Conservation (phyloP, 2,888 invertebrate genomes). For the Erebia aethiops region DNA sequence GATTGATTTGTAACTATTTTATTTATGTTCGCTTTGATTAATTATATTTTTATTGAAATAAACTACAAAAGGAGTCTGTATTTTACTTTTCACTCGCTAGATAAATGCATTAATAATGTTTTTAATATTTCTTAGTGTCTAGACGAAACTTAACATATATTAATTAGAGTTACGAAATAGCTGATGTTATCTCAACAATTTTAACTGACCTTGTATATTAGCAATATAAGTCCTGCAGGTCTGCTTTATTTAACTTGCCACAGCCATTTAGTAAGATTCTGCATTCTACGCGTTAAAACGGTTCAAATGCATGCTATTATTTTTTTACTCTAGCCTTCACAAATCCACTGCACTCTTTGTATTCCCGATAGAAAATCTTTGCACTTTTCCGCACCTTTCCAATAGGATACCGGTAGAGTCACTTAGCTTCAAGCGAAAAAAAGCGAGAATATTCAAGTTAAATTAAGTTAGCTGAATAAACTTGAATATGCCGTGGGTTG, state of each 20-base stretch:
- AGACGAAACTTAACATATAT: background rate
- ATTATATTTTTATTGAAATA: too few relatives aligned
- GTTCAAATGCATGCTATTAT: background rate
- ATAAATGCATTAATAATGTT: too few relatives aligned
- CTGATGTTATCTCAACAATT: background rate
- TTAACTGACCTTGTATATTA: constrained; percentile 5
- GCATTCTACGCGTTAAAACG: background rate
- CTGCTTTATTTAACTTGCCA: constrained; percentile 9
- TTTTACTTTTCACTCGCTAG: too few relatives aligned
- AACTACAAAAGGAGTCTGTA: too few relatives aligned
- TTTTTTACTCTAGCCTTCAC: background rate
- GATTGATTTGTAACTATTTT: background rate
- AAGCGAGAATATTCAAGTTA: background rate
- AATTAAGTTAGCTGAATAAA: background rate
- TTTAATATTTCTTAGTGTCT: too few relatives aligned
- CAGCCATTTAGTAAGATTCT: background rate
- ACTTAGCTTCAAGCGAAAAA: too few relatives aligned
- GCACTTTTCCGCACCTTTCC: background rate
- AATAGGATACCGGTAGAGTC: background rate
- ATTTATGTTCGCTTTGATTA: background rate
- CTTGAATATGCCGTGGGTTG: background rate
- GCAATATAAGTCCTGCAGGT: constrained; percentile 2
- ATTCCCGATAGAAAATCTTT: background rate
- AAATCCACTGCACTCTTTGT: background rate
- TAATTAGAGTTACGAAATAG: background rate